phyloP scores from a whole-genome alignment of 2,113 vertebrate genomes.

The Sylvietta virens region DNA sequence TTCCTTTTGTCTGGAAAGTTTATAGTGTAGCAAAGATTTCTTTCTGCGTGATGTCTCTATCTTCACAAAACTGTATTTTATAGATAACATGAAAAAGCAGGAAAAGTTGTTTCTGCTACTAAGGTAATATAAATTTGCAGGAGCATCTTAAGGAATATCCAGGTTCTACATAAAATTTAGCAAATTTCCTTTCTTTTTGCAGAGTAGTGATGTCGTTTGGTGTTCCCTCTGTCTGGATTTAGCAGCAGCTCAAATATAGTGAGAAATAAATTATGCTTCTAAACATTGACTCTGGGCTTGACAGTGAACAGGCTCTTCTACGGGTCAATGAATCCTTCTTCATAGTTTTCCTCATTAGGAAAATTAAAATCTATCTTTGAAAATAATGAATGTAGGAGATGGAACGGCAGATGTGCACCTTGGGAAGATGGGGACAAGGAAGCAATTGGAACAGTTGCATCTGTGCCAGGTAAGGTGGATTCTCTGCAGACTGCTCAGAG shows the following conservation, averaged over 20 bases:
- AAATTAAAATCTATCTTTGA: neutral
- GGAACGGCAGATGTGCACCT: neutral
- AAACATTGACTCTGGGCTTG: neutral
- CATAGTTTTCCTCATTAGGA: constrained; percentile 3
- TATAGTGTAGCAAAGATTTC: neutral
- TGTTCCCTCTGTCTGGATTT: neutral
- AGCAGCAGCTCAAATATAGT: neutral
- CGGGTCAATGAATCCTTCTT: neutral
- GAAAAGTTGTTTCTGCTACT: neutral
- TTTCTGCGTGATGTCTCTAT: neutral
- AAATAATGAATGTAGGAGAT: neutral
- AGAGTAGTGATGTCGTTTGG: neutral
- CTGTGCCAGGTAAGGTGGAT: neutral
- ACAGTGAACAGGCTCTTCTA: neutral
- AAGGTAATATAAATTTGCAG: neutral
- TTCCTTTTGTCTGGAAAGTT: neutral
- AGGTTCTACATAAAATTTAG: neutral
- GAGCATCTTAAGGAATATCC: neutral
- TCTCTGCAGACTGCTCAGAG: neutral
- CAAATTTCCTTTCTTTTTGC: neutral
- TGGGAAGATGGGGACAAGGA: neutral
- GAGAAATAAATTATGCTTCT: neutral
- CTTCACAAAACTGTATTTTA: neutral
- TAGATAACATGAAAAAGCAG: neutral
- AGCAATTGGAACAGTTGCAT: neutral